Percentiles rank a stretch among this genome's conserved stretches.
Conservation (phyloP, 2,113 vertebrate genomes). For the Stictonetta naevosa region DNA sequence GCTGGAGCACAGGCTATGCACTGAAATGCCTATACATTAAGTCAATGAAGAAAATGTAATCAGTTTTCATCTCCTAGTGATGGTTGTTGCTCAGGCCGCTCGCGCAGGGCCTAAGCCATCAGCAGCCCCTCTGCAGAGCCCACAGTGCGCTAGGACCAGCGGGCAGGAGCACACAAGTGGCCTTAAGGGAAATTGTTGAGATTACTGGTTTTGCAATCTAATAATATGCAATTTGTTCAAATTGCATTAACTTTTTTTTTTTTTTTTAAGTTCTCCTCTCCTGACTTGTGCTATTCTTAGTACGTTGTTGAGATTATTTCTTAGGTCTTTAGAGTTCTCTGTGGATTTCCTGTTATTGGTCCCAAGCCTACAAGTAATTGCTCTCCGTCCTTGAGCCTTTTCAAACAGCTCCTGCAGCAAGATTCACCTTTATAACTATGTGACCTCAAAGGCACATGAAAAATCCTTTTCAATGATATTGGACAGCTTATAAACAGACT, state of each 20-base stretch:
- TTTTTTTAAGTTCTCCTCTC: background rate
- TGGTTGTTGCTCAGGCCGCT: background rate
- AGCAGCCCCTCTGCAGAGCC: background rate
- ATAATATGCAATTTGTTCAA: background rate
- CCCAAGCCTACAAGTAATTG: background rate
- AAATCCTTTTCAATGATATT: background rate
- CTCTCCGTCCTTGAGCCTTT: background rate
- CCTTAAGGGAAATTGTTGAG: rapidly evolving
- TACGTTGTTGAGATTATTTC: background rate
- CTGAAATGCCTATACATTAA: background rate
- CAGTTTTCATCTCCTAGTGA: background rate
- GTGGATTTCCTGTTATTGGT: background rate
- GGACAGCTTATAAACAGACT: conserved; percentile 9
- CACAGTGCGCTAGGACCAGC: rapidly evolving
- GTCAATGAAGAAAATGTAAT: rapidly evolving
- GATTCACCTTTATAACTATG: background rate
- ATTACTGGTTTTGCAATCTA: background rate
- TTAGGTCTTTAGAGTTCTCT: background rate
- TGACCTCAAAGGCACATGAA: conserved; percentile 3
- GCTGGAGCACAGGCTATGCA: background rate
- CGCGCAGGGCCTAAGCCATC: rapidly evolving
- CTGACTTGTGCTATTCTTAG: background rate
- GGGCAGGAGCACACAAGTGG: background rate
- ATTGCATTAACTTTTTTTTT: background rate
- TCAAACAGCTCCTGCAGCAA: background rate